Percentiles rank a stretch among this genome's conserved stretches.
These are phyloP conservation scores for Pachyseris speciosa DNA, from an alignment of 64 coral and sea anemone genomes.

Conservation along the genomic window DNA sequence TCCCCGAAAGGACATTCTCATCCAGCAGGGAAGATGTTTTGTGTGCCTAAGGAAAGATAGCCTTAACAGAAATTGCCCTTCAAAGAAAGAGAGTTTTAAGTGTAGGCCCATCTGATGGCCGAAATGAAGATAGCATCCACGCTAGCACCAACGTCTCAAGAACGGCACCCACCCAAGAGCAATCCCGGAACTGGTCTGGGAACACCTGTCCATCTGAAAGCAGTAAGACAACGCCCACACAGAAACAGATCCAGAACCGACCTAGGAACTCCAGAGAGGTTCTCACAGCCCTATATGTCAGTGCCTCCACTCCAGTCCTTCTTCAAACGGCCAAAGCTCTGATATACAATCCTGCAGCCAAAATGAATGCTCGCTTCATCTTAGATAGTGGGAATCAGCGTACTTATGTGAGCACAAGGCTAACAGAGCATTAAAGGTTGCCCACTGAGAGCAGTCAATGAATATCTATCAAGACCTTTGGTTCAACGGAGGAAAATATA, in stretches of 20 bases:
- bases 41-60: neutral
- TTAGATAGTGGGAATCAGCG: slow-evolving; percentile 56
- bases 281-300: slow-evolving; percentile 19
- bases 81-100: slow-evolving; percentile 41
- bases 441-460: slow-evolving; percentile 26
- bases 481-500: slow-evolving; percentile 10
- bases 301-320: slow-evolving; percentile 32
- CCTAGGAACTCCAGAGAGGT: neutral
- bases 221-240: neutral
- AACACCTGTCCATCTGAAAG: neutral
- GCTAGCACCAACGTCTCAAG: neutral
- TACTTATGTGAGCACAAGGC: slow-evolving; percentile 31
- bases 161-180: neutral
- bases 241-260: neutral
- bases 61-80: slow-evolving; percentile 10
- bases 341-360: slow-evolving; percentile 12
- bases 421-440: slow-evolving; percentile 27
- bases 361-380: slow-evolving; percentile 48
- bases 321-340: slow-evolving; percentile 64
- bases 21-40: neutral
- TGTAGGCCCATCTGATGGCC: slow-evolving; percentile 6
- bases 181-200: neutral
- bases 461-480: slow-evolving; percentile 67
- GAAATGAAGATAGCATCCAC: neutral
- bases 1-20: neutral